phyloP scores from a whole-genome alignment of 2,888 invertebrate genomes.

The Exocentrus adspersus region DNA sequence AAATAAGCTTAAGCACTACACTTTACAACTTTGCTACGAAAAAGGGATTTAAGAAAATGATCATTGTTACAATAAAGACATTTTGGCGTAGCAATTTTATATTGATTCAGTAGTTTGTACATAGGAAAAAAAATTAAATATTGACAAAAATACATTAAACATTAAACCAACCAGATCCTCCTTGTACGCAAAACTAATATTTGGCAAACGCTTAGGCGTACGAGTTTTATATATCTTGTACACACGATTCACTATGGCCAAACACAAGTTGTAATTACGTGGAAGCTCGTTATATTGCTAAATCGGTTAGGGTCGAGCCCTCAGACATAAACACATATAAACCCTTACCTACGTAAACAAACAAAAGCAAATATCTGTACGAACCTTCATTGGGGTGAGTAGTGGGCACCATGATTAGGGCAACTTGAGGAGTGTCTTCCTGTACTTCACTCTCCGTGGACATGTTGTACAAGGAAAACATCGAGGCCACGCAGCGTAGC shows the following conservation, averaged over 20 bases:
- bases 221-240: too few relatives aligned
- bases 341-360: conserved; percentile 9
- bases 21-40: too few relatives aligned
- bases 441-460: conserved; percentile 57
- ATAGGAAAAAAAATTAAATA: too few relatives aligned
- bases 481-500: conserved; percentile 58
- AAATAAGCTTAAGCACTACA: too few relatives aligned
- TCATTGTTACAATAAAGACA: too few relatives aligned
- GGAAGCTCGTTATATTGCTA: neutral
- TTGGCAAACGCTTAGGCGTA: too few relatives aligned
- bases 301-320: conserved; percentile 10
- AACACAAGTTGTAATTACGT: conserved; percentile 8
- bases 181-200: too few relatives aligned
- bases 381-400: conserved; percentile 55
- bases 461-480: conserved; percentile 58
- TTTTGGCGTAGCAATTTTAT: too few relatives aligned
- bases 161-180: too few relatives aligned
- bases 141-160: too few relatives aligned
- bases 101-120: too few relatives aligned
- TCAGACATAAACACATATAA: conserved; percentile 15
- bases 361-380: conserved; percentile 25
- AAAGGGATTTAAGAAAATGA: too few relatives aligned
- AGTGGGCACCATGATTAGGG: conserved; percentile 59
- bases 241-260: neutral
- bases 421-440: conserved; percentile 59